phyloP scores from a whole-genome alignment of 2,888 invertebrate species.

The Protodeltote pygarga region DNA sequence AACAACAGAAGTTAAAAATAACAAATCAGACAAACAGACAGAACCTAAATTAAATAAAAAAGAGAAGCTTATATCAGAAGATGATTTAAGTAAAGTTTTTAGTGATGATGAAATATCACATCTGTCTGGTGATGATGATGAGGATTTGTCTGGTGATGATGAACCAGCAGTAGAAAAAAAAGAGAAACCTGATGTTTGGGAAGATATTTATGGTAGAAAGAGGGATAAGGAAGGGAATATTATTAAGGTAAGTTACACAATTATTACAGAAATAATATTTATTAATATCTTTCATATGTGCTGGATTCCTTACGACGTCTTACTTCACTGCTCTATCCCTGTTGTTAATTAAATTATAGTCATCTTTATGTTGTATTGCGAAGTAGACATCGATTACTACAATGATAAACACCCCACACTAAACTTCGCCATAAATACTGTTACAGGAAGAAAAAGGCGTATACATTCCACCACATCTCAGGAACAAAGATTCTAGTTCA shows the following conservation, averaged over 20 bases:
- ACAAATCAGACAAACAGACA: conserved; percentile 30
- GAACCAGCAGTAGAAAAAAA: conserved; percentile 53
- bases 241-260: conserved; percentile 82
- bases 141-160: conserved; percentile 54
- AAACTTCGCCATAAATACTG: background rate
- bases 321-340: too few species aligned
- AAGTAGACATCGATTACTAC: too few species aligned
- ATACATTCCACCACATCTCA: conserved; percentile 94
- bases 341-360: background rate
- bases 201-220: conserved; percentile 97
- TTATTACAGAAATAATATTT: too few species aligned
- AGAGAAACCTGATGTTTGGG: conserved; percentile 87
- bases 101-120: conserved; percentile 83
- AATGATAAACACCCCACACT: too few species aligned
- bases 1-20: conserved; percentile 19
- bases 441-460: conserved; percentile 84
- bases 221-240: conserved; percentile 93
- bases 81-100: conserved; percentile 71
- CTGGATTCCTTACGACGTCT: too few species aligned
- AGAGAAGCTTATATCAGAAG: conserved; percentile 65
- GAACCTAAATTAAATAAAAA: conserved; percentile 30
- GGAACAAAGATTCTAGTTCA: conserved; percentile 85
- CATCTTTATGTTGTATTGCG: too few species aligned
- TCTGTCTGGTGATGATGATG: conserved; percentile 69
- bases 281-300: too few species aligned